Conservation (phyloP, 2,113 vertebrate genomes). For the Pangasianodon hypophthalmus region DNA sequence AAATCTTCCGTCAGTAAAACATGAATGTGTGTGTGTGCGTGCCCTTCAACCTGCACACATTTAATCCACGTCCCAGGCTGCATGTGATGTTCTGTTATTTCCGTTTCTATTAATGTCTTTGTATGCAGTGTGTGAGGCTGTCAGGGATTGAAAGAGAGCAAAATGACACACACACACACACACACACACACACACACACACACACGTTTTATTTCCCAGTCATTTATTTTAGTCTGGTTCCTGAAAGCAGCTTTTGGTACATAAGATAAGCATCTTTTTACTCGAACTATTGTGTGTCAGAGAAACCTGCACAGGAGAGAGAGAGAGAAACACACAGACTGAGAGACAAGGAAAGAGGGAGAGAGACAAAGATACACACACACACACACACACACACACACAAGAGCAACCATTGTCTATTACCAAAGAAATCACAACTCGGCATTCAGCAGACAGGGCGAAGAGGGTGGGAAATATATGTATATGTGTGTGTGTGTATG, state of each 20-base stretch:
- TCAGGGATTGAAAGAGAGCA: not conserved
- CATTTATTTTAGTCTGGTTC: slow-evolving; percentile 29
- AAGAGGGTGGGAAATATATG: not conserved
- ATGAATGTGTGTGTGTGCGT: not conserved
- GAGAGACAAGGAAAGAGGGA: not conserved
- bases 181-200: slow-evolving; percentile 5
- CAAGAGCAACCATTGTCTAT: not conserved
- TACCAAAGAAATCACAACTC: not conserved
- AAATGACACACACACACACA: slow-evolving; percentile 12
- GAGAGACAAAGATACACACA: not conserved
- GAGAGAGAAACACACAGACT: not conserved
- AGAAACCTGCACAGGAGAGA: not conserved
- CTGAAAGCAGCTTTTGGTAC: not conserved
- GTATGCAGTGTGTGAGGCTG: not conserved
- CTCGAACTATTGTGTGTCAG: not conserved
- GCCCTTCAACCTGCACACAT: not conserved
- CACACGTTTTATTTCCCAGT: not conserved
- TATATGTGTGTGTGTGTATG: not conserved
- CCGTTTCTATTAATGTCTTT: slow-evolving; percentile 4
- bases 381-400: not conserved
- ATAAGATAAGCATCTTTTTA: slow-evolving; percentile 25
- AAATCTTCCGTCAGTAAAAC: not conserved
- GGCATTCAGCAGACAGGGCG: not conserved
- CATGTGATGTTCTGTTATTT: not conserved
- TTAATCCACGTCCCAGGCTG: not conserved